phyloP scores from a whole-genome alignment of 2,888 invertebrate species.

The Cephus nigrinus region DNA sequence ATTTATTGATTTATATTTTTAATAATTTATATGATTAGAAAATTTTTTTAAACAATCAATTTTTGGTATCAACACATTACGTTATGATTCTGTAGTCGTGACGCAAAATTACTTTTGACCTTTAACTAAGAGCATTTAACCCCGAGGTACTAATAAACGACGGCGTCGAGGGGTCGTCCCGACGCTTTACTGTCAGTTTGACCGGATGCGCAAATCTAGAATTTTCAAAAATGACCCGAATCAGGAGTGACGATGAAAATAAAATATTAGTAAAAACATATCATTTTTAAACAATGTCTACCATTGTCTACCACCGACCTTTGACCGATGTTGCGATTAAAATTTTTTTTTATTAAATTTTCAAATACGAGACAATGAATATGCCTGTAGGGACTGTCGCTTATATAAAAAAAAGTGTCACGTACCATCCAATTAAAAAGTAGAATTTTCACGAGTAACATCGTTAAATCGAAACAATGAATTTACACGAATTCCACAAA shows the following conservation, averaged over 20 bases:
- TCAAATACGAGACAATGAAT: not conserved
- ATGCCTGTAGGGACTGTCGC: not conserved
- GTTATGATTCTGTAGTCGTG: not conserved
- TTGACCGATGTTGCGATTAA: not conserved
- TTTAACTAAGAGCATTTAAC: not conserved
- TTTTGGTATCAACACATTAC: not conserved
- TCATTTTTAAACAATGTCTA: not conserved
- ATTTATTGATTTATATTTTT: not conserved
- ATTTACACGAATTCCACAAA: not conserved
- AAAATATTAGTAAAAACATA: not conserved
- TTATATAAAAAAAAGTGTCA: no score
- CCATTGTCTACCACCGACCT: not conserved
- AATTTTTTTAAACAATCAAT: not conserved
- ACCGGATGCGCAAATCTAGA: not conserved
- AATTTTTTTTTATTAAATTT: not conserved
- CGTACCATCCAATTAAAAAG: no score
- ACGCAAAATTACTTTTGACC: not conserved
- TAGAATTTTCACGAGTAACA: not conserved
- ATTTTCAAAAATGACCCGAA: not conserved
- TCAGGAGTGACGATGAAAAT: not conserved
- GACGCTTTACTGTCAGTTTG: not conserved
- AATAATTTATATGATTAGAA: not conserved
- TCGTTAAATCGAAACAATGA: not conserved
- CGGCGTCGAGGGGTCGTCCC: not conserved
- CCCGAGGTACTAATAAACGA: not conserved